Conservation (phyloP, 2,797 vertebrate species). For the Mycteria americana region DNA sequence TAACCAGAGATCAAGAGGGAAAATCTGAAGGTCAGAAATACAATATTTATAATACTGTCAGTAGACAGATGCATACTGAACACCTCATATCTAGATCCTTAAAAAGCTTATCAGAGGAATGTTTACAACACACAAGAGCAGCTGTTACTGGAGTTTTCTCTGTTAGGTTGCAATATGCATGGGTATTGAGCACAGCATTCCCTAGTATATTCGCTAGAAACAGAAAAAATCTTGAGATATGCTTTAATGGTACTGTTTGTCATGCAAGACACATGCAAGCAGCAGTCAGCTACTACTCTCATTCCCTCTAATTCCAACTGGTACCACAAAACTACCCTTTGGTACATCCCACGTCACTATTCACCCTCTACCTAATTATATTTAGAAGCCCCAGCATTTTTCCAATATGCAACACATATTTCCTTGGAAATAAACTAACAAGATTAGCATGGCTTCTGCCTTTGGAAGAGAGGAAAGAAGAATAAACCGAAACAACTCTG, state of each 20-base stretch:
- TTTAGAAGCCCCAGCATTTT: neutral
- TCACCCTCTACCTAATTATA: neutral
- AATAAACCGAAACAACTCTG: neutral
- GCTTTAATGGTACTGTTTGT: neutral
- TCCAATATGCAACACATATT: neutral
- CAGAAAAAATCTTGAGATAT: neutral
- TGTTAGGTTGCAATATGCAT: neutral
- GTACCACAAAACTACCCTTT: neutral
- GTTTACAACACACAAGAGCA: neutral
- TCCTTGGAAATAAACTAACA: neutral
- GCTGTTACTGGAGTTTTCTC: neutral
- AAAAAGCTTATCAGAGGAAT: neutral
- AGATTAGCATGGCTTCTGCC: neutral
- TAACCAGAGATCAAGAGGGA: slow-evolving; percentile 3
- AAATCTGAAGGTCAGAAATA: slow-evolving; percentile 34
- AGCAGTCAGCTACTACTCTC: neutral
- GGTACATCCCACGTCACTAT: neutral
- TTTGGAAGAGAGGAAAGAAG: neutral
- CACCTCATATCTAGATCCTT: neutral
- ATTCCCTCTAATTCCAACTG: neutral
- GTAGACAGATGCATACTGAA: neutral
- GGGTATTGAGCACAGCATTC: neutral
- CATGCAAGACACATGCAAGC: neutral
- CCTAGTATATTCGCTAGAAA: neutral
- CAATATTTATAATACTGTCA: neutral